phyloP scores from a whole-genome alignment of 2,113 vertebrate species.

The Barnardius zonarius region DNA sequence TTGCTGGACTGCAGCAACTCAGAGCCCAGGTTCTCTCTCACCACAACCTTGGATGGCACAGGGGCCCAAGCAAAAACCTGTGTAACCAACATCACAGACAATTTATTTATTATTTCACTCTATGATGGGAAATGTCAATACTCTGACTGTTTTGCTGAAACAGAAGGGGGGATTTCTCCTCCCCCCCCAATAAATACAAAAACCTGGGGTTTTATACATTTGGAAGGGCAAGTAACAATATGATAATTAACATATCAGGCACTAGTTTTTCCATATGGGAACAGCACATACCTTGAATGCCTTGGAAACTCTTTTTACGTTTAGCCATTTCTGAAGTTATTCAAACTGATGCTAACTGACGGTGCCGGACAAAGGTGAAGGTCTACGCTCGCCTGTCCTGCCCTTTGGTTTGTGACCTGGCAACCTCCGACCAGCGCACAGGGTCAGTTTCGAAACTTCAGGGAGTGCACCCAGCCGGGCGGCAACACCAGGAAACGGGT shows the following conservation, averaged over 20 bases:
- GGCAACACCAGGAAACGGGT: not conserved
- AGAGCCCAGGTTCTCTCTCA: not conserved
- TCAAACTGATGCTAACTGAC: not conserved
- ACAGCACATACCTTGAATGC: not conserved
- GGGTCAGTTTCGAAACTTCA: not conserved
- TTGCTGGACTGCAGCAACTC: not conserved
- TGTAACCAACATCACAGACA: fast-evolving
- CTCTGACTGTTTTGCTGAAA: not conserved
- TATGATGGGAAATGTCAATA: not conserved
- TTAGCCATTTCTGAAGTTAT: not conserved
- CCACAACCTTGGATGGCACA: fast-evolving
- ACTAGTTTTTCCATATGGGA: not conserved
- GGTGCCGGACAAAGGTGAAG: not conserved
- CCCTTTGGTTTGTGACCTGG: not conserved
- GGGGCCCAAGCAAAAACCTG: not conserved
- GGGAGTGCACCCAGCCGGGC: not conserved
- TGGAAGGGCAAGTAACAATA: not conserved
- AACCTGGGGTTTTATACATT: not conserved
- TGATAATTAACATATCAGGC: fast-evolving
- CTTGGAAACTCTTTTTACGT: not conserved
- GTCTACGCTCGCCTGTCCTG: not conserved
- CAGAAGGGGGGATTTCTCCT: not conserved
- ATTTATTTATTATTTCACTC: not conserved
- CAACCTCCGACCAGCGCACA: not conserved
- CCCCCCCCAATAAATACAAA: not conserved